Base-by-base conservation (phyloP, 1,140 invertebrate species). In the Dermatophagoides farinae region DNA sequence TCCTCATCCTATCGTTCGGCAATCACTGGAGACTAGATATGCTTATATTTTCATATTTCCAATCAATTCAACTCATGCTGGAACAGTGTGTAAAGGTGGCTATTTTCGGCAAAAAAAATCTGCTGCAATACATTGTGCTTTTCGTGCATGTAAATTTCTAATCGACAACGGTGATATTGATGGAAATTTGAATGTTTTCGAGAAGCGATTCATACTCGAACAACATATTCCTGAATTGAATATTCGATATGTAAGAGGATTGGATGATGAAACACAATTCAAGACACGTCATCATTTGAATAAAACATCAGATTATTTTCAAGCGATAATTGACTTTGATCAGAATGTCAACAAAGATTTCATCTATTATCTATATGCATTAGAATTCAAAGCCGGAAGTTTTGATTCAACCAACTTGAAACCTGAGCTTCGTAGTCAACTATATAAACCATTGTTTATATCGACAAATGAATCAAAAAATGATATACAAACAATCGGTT, bases 61-160 rank as follows among this genome's bases (percentile, higher is more conserved):
- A 6, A 72, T 75, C 53, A 75, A 75, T 66, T 75, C 73, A 31
- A 68, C 71, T n/a, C 61, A 73, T 39, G 77, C 76, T 64, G 70
- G 78, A 43, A 66, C n/a, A 16, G n/a, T 70, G 37, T 73, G 78
- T 62, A 69, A 72, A 71, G 72, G 73, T 47, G 60, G 63, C 39
- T 50, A 63, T 18, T 72, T 72, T 70, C 62, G 63, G 18, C 68
- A 63, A 37, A 67, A 67, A 58, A 70, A 68, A 57, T 64, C 69
- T 41, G 72, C 74, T 11, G 70, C 72, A 61, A 71, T 69, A 68
- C 67, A 68, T 44, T 73, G 70, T 16, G 73, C 74, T 23, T 64
- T 74, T 18, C 68, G 72, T 61, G 70, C 69, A 59, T 74, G 73
- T 65, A 61, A 71, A 60, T 63, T 69, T 23, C 65, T 75, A 1